Evolutionary conservation across 2,113 vertebrate genomes (phyloP).

Genomic region (Oxyruncus cristatus): DNA sequence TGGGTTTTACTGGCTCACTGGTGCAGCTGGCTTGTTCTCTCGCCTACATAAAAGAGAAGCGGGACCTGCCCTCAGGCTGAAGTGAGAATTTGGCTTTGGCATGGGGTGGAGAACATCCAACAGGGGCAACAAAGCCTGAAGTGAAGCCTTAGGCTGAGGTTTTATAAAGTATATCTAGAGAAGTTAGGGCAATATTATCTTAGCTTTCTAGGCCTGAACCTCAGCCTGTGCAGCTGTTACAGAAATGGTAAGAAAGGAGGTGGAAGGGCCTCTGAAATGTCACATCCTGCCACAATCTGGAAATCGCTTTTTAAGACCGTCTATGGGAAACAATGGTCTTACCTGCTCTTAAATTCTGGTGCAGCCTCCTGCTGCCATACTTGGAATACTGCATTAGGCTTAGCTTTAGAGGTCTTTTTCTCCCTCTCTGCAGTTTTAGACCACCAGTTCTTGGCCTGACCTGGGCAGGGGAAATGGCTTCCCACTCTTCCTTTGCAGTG

Average conservation of each 20-base stretch:
- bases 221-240: not conserved
- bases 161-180: not conserved
- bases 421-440: not conserved
- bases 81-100: not conserved
- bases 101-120: not conserved
- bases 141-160: not conserved
- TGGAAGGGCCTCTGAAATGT: not conserved
- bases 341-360: not conserved
- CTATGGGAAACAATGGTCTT: not conserved
- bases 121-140: not conserved
- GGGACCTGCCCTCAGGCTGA: not conserved
- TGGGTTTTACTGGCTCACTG: not conserved
- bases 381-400: not conserved
- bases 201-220: not conserved
- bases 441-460: not conserved
- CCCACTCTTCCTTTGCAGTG: not conserved
- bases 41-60: not conserved
- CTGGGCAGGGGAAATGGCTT: not conserved
- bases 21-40: not conserved
- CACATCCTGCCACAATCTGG: not conserved
- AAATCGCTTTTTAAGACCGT: not conserved
- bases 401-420: not conserved
- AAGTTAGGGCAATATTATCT: not conserved
- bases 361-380: not conserved
- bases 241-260: not conserved